Evolutionary conservation across 2,888 invertebrate species (phyloP).

Genomic region (Ornithoptera priamus): DNA sequence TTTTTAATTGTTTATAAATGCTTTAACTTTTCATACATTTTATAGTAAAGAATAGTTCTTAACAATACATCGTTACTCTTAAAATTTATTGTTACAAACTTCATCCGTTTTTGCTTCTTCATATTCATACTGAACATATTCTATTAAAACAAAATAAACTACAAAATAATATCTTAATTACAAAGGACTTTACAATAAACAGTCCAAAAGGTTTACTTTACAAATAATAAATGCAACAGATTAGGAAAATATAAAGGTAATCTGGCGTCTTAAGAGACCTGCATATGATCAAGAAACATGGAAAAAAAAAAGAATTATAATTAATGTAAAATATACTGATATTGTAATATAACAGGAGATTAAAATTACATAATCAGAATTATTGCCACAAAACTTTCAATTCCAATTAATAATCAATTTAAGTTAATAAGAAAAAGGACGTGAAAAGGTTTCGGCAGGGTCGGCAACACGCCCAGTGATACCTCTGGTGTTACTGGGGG

Average conservation of each 20-base stretch:
- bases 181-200: constrained; percentile 2
- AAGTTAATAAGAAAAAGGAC: neutral
- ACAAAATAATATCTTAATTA: constrained; percentile 1
- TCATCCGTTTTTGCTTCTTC: too few species aligned
- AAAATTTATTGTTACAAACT: too few species aligned
- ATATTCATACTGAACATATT: too few species aligned
- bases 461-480: too few species aligned
- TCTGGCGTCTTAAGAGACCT: neutral
- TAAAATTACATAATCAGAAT: neutral
- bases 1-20: neutral
- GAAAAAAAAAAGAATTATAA: neutral
- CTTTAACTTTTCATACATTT: too few species aligned
- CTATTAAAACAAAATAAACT: neutral
- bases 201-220: constrained; percentile 3
- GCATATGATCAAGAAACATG: neutral
- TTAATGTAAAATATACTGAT: neutral
- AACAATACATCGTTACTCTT: too few species aligned
- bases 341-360: neutral
- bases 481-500: too few species aligned
- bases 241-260: constrained; percentile 11
- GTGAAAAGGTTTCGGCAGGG: too few species aligned
- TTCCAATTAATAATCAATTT: neutral
- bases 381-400: neutral
- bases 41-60: too few species aligned
- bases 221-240: constrained; percentile 28